Base-by-base conservation (phyloP, 23 tunicate genomes). In the Styela plicata region DNA sequence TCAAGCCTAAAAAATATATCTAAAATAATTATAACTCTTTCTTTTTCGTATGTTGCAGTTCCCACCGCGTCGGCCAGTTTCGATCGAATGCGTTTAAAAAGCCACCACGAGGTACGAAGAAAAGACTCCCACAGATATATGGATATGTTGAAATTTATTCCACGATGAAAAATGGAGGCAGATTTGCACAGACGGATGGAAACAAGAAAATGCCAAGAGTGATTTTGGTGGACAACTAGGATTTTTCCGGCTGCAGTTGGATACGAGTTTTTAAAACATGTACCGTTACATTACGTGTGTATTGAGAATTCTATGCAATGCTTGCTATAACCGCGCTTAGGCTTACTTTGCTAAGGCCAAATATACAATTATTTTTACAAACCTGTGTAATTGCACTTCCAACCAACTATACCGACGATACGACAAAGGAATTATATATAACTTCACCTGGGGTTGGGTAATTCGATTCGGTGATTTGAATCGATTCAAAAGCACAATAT, bases 141-240 rank as follows among this genome's bases (percentile, higher is more conserved):
- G 97, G 97, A 0, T 84, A 63, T 61, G 88, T 87, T 26, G 97
- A 92, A 69, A 69, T 92, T n/a, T n/a, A 29, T 81, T 69, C 63
- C 85, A 82, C 32, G 82, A 83, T 0, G 85, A 74, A 2, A 88
- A 88, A 65, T 94, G 98, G 98, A 85, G 90, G 16, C 78, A 73
- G 31, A 63, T 94, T 22, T 88, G 94, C 64, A n/a, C 85, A 2
- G 71, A 84, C 2, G 87, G 84, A 7, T 85, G 90, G 94, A 65
- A 53, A 34, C 37, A 78, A 24, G 74, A 82, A 0, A 73, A 34
- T 23, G 87, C n/a, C 98, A 2, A 25, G 71, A 21, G 94, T 94
- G 19, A 64, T 80, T 32, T 94, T n/a, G n/a, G 98, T 52, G 98
- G 98, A 63, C 98, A 94, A 68, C 82, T 94, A 21, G 98, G 98